Evolutionary conservation across 1,140 invertebrate species (phyloP), one percentile per base, ranked within the genome.

Genomic region (Conus ventricosus): DNA sequence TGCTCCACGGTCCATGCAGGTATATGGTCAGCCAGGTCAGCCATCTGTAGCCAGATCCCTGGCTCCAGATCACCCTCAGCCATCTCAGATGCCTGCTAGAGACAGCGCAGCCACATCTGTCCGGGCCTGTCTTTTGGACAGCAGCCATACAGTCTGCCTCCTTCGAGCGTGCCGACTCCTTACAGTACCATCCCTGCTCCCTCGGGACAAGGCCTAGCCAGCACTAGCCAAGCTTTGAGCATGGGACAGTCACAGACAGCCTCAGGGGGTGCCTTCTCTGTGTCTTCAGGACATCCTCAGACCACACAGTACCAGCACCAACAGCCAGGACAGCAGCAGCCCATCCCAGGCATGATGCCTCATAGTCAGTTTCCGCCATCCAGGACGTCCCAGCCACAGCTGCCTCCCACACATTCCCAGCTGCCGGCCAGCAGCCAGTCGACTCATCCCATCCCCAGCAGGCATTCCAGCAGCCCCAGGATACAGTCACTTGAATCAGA

Each of bases 301-400:
- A 27, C 82, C n/a, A 6, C 23, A 3, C 82, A 84, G 82, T 27
- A n/a, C 8, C n/a, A 83, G 25, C 10, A 13, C 23, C 25, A 25
- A 7, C 63, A 39, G 83, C 75, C 23, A n/a, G 84, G 55, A 81
- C 67, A 53, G 55, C 67, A 53, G 55, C 67, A 75, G 27, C 84
- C 15, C 11, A 27, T 60, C 15, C 53, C 88, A 85, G 88, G n/a
- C 51, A 5, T 17, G 75, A 55, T 60, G 57, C 51, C 60, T 82
- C 23, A 60, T 39, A 20, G 76, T 83, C 87, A 90, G 27, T n/a
- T 67, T 71, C 67, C 67, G 76, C 17, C n/a, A 80, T 63, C 57
- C 13, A 27, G 71, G 54, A 55, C 60, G 51, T 86, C 57, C 20
- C 90, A 90, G 23, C 86, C 88, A 75, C 57, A 80, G n/a, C 51